Evolutionary conservation across 2,113 vertebrate species (phyloP).

Genomic region (Notarius quadriscutis): DNA sequence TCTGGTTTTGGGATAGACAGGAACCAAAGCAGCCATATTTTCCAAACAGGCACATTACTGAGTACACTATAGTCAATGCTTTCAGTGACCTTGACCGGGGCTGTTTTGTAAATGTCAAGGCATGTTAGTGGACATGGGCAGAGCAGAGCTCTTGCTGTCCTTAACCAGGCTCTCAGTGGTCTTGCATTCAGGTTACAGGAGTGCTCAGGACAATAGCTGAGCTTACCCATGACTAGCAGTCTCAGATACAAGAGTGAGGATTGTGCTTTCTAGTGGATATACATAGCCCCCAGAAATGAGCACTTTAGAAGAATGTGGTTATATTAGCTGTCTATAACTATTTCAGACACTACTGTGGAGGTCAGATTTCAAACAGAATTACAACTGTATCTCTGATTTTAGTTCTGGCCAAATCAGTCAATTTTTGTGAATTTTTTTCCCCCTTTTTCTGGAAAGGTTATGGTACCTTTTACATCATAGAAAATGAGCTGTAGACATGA

Average conservation of each 20-base stretch:
- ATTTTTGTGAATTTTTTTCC: too few species aligned
- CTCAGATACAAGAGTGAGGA: not conserved
- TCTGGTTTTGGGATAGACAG: too few species aligned
- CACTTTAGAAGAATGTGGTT: not conserved
- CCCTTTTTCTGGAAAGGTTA: too few species aligned
- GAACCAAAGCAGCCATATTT: not conserved
- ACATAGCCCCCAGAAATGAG: not conserved
- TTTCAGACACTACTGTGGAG: not conserved
- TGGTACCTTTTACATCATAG: too few species aligned
- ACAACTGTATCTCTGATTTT: too few species aligned
- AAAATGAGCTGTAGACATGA: too few species aligned
- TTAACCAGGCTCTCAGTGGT: not conserved
- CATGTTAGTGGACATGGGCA: not conserved
- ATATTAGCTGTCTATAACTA: not conserved
- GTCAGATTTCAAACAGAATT: not conserved
- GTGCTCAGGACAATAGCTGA: not conserved
- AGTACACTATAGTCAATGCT: not conserved
- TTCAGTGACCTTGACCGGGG: not conserved
- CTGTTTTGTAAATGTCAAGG: not conserved
- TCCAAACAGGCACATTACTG: not conserved
- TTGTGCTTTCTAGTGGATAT: not conserved
- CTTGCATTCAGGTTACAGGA: not conserved
- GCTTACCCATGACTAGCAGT: not conserved
- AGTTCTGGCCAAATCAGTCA: too few species aligned
- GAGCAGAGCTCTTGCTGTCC: not conserved